A percentile compares a stretch with the other conserved stretches of the same genome.
Conservation (phyloP, 2,113 vertebrate species). For the Mormoops blainvillei region DNA sequence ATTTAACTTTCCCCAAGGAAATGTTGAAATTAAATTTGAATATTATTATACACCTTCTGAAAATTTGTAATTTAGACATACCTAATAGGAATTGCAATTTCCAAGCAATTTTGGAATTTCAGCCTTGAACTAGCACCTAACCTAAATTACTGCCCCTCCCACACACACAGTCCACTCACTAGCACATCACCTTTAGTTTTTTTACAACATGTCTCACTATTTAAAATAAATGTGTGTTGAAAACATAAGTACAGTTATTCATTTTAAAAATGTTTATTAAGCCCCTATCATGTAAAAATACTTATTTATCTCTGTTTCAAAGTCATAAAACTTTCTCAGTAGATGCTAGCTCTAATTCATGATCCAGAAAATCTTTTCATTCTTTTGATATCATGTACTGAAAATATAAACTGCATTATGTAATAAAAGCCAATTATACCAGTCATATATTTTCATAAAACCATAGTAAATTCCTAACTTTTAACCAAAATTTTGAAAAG, state of each 20-base stretch:
- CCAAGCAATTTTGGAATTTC: not conserved
- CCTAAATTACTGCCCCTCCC: not conserved
- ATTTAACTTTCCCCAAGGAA: not conserved
- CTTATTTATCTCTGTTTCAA: not conserved
- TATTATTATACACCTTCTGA: not conserved
- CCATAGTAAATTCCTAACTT: not conserved
- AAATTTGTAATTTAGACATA: not conserved
- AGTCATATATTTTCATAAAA: not conserved
- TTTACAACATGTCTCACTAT: not conserved
- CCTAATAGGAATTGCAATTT: not conserved
- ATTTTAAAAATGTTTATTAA: not conserved
- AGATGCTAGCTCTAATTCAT: not conserved
- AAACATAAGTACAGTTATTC: not conserved
- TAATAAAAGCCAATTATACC: not conserved
- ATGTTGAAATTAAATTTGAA: constrained; percentile 14
- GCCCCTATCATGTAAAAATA: not conserved
- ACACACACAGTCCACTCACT: not conserved
- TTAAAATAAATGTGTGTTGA: not conserved
- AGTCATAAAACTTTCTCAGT: not conserved
- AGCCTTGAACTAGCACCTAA: not conserved
- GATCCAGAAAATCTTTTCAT: not conserved
- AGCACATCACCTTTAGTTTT: not conserved
- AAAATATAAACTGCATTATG: not conserved
- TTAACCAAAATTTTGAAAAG: constrained; percentile 14
- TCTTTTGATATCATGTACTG: not conserved